A percentile compares a stretch with the other conserved stretches of the same genome.
These are phyloP conservation scores for Nemotelus pantherinus DNA, from an alignment of 2,888 invertebrate genomes.

Conservation along the genomic window DNA sequence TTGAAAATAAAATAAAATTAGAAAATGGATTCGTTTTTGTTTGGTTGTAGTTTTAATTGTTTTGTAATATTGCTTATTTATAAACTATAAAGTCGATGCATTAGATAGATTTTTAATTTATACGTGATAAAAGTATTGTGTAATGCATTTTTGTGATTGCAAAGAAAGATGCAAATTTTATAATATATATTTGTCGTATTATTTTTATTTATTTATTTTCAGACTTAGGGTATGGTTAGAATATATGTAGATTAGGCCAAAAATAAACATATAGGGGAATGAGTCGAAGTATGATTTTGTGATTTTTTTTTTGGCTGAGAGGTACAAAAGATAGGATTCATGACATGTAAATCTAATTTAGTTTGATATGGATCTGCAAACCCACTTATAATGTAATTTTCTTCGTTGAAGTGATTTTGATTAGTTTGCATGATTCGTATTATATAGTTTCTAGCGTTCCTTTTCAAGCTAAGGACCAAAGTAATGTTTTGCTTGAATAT, in stretches of 20 bases:
- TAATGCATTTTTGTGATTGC: not conserved
- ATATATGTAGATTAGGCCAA: too few relatives aligned
- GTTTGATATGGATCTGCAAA: not conserved
- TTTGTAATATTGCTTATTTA: not conserved
- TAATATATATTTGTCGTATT: not conserved
- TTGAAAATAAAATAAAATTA: constrained; percentile 51
- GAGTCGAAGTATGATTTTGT: not conserved
- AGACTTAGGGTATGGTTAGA: too few relatives aligned
- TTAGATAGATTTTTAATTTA: not conserved
- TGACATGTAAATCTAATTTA: constrained; percentile 3
- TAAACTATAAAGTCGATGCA: too few relatives aligned
- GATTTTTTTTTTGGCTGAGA: not conserved
- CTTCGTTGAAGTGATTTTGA: not conserved
- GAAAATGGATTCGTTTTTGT: constrained; percentile 49
- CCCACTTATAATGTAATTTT: not conserved
- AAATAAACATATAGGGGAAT: not conserved
- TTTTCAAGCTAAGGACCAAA: too few relatives aligned
- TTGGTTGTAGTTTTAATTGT: constrained; percentile 47
- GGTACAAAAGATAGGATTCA: constrained; percentile 40
- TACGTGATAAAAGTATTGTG: not conserved
- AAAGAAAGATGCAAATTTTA: not conserved
- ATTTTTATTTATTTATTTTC: not conserved
- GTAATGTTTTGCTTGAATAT: too few relatives aligned
- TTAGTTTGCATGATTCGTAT: not conserved
- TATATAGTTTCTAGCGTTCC: too few relatives aligned